These are phyloP conservation scores for Bubo scandiacus DNA, from an alignment of 2,113 vertebrate genomes.

Conservation along the genomic window DNA sequence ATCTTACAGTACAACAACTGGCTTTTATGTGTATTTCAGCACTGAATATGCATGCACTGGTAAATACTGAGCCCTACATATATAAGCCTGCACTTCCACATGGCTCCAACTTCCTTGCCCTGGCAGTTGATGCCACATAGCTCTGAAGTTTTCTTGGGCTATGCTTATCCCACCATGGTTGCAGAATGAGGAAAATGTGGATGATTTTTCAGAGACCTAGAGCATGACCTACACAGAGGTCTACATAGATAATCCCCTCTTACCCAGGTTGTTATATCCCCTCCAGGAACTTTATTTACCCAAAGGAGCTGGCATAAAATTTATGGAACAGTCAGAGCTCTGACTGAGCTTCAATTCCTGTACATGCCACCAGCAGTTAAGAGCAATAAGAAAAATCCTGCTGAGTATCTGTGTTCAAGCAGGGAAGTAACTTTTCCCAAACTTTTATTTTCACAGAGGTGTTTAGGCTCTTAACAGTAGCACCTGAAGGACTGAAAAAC, in stretches of 20 bases:
- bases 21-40: neutral
- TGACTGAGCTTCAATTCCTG: neutral
- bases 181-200: neutral
- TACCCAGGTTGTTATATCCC: neutral
- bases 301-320: neutral
- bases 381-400: neutral
- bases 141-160: neutral
- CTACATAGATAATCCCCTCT: neutral
- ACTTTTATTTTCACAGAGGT: neutral
- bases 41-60: too few species aligned
- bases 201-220: neutral
- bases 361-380: neutral
- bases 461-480: neutral
- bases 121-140: neutral
- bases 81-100: neutral
- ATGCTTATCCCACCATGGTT: neutral
- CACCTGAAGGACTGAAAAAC: neutral
- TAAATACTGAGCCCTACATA: accelerated
- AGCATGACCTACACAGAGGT: accelerated
- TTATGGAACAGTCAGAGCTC: neutral
- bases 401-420: neutral
- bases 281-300: neutral
- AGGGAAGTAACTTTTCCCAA: neutral
- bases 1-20: neutral
- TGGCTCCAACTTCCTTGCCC: neutral